A percentile compares a stretch with the other conserved stretches of the same genome.
These are phyloP conservation scores for Odocoileus hemionus DNA, from an alignment of 2,113 vertebrate species.

Conservation along the genomic window DNA sequence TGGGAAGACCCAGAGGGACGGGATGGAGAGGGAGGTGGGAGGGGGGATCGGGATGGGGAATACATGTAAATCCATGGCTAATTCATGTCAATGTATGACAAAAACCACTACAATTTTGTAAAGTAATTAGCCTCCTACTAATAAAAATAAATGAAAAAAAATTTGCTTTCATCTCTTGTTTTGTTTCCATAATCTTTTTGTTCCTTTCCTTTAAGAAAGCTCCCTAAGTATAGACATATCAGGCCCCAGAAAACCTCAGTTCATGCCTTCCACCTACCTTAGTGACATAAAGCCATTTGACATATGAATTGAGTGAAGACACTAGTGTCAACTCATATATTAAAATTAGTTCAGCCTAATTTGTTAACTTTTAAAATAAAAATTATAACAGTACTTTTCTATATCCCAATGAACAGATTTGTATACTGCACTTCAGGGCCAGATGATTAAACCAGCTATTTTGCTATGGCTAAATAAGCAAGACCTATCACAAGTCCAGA, in stretches of 20 bases:
- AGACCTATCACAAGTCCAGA: not conserved
- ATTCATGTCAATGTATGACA: no score
- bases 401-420: not conserved
- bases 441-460: not conserved
- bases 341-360: not conserved
- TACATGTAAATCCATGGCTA: no score
- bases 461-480: not conserved
- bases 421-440: not conserved
- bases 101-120: no score
- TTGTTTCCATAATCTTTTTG: not conserved
- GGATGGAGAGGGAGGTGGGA: no score
- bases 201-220: not conserved
- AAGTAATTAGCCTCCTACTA: no score
- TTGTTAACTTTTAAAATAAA: not conserved
- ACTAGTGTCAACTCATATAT: not conserved
- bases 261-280: not conserved
- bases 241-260: not conserved
- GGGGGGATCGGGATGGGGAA: no score
- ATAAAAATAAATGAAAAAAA: no score
- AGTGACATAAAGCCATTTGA: constrained; percentile 18
- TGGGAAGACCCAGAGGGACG: no score
- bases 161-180: not conserved
- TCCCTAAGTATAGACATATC: not conserved
- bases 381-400: not conserved
- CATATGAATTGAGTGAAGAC: not conserved